Base-by-base conservation (phyloP, 1,140 invertebrate species). In the Sinonovacula constricta region DNA sequence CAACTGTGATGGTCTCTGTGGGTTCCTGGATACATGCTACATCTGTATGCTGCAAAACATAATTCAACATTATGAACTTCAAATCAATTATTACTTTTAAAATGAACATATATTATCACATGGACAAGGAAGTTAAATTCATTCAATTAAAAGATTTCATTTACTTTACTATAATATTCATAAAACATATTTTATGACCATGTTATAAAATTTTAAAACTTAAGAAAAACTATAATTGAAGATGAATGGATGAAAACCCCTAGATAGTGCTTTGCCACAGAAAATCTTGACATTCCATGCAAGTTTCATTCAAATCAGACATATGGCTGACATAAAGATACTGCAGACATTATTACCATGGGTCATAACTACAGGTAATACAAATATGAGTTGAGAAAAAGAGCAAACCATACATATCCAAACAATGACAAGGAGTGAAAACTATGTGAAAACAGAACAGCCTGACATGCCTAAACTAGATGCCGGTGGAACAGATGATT, bases 1-100 rank as follows among this genome's bases (percentile, higher is more conserved):
- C 87, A 76, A 88, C 84, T 26, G 86, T 88, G 45, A 88, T 83
- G 1, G 86, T 86, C 51, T 88, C 87, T 24, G 77, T 71, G 33
- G 86, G 85, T 30, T 80, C 80, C 12, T 81, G 54, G 10, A 82
- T 75, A 34, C 84, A 81, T 15, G 80, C 65, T 28, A 87, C 74
- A 28, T 87, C 83, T 39, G 86, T 83, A 65, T 88, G 86, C 76
- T 84, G 33, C 14, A 66, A 68, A 60, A 15, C 53, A 18, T 62
- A 71, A 12, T 45, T 39, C 2, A 26, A 34, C 14, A 12, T 34
- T 22, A 34, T 7, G 0, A 28, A 51, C 26, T 22, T 5, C 5
- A 15, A 14, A 1, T 15, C 24, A 51, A 67, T 24, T 49, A 1
- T 1, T 24, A 24, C 5, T 7, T 5, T 18, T 0, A 3, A 22